A percentile compares a stretch with the other conserved stretches of the same genome.
phyloP scores from a whole-genome alignment of 2,113 vertebrate species.

The Muntiacus reevesi region DNA sequence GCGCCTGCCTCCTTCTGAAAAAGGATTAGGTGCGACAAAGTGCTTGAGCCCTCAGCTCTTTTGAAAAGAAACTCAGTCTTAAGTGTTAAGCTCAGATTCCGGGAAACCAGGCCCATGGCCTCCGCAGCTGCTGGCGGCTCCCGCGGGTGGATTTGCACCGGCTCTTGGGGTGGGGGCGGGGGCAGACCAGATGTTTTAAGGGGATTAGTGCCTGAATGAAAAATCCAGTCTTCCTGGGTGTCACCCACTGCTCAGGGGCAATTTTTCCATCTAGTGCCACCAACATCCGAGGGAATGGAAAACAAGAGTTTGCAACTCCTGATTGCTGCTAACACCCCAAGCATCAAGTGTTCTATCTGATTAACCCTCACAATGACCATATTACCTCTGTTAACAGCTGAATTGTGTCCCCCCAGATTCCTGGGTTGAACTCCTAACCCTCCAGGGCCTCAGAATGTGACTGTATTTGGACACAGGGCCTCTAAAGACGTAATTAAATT shows the following conservation, averaged over 20 bases:
- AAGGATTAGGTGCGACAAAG: slow-evolving; percentile 44
- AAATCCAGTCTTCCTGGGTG: background rate
- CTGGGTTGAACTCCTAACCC: background rate
- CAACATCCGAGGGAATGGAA: background rate
- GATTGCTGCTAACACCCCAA: background rate
- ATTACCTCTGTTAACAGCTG: background rate
- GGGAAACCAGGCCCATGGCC: background rate
- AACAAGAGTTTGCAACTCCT: background rate
- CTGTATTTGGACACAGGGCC: background rate
- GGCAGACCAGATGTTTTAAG: slow-evolving; percentile 9
- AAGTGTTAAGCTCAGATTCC: slow-evolving; percentile 47
- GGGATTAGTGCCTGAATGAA: slow-evolving; percentile 40
- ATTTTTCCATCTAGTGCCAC: background rate
- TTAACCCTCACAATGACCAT: background rate
- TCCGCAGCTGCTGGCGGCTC: background rate
- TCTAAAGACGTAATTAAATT: background rate
- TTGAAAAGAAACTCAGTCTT: slow-evolving; percentile 52
- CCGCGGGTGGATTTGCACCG: fast-evolving
- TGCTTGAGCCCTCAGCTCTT: slow-evolving; percentile 34
- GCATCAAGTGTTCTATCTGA: background rate
- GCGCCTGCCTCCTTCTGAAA: slow-evolving; percentile 38
- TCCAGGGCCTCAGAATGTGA: background rate
- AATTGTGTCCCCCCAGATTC: background rate
- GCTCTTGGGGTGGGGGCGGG: background rate
- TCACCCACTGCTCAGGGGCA: background rate